Conservation (phyloP, 2,888 invertebrate species). For the Linnaemya vulpina region DNA sequence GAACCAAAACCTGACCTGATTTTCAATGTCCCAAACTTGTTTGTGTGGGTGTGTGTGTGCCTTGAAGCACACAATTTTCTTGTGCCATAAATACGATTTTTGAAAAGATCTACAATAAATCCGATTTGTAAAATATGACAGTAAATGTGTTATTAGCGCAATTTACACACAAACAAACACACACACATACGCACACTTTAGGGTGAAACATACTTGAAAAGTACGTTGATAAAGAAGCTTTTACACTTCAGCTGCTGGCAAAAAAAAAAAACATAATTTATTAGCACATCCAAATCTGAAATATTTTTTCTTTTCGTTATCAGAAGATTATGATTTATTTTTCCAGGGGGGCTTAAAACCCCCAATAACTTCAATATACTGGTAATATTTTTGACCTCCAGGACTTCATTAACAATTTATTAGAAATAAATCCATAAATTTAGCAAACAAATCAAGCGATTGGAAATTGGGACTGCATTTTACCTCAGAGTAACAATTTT, state of each 20-base stretch:
- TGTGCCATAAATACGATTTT: constrained; percentile 19
- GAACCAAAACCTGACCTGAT: constrained; percentile 66
- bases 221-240: not conserved
- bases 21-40: constrained; percentile 64
- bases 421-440: no score
- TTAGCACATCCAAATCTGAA: not conserved
- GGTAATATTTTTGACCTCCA: no score
- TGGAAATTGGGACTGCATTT: no score
- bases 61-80: not conserved
- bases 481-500: no score
- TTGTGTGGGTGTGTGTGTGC: not conserved
- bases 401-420: no score
- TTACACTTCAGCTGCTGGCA: not conserved
- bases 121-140: constrained; percentile 45
- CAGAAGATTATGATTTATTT: no score
- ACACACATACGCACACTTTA: not conserved
- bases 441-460: no score
- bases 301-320: no score
- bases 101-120: constrained; percentile 59
- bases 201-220: not conserved
- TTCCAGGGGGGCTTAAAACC: no score
- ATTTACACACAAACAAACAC: not conserved
- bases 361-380: no score
- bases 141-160: constrained; percentile 49
- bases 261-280: not conserved